These are phyloP conservation scores for Icerya purchasi DNA, from an alignment of 2,888 invertebrate genomes.

Conservation along the genomic window DNA sequence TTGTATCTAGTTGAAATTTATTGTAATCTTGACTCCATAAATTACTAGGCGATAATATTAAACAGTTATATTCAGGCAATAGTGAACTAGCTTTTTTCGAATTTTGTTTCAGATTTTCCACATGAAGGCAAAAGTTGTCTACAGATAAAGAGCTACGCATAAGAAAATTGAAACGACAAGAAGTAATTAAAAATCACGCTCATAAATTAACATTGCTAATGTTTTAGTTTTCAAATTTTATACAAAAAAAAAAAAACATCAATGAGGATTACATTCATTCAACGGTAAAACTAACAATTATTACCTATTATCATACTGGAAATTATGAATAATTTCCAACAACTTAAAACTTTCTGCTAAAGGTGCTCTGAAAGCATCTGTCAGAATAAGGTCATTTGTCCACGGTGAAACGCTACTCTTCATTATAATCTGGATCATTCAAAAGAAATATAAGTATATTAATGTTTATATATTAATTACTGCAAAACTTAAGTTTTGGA, in stretches of 20 bases:
- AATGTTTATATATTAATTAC: neutral
- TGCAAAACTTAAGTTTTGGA: neutral
- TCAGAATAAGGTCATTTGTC: constrained; percentile 54
- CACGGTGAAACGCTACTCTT: constrained; percentile 64
- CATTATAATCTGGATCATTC: constrained; percentile 24
- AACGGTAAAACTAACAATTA: no score
- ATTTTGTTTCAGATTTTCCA: constrained; percentile 50
- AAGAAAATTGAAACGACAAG: neutral
- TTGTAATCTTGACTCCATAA: constrained; percentile 73
- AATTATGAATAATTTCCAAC: constrained; percentile 64
- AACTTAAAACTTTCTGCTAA: constrained; percentile 73
- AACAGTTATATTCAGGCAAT: constrained; percentile 77
- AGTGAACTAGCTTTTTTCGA: constrained; percentile 23
- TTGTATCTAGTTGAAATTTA: constrained; percentile 53
- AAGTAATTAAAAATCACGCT: no score
- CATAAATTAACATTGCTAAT: no score
- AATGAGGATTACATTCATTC: neutral
- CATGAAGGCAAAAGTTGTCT: constrained; percentile 62
- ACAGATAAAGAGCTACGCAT: constrained; percentile 43
- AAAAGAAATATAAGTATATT: constrained; percentile 8
- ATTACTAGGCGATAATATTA: constrained; percentile 79
- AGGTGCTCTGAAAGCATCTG: constrained; percentile 81
- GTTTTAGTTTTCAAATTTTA: no score
- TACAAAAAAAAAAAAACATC: no score
- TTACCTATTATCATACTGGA: constrained; percentile 50